Conservation (phyloP, 2,888 invertebrate genomes). For the Torymus aiolomorphi region DNA sequence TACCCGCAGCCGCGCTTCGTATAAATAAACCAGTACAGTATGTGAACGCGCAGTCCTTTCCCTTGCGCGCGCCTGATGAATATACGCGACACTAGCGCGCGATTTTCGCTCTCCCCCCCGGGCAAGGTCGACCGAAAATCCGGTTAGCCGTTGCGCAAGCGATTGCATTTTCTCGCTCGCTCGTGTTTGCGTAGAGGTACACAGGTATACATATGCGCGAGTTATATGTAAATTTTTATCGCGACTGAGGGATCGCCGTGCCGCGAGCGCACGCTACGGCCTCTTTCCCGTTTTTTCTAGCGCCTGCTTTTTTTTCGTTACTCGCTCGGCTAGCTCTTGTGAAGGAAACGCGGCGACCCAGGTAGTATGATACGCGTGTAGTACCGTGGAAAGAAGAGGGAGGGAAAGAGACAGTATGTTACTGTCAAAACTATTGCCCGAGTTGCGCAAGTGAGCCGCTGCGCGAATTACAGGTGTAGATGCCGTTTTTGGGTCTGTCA, state of each 20-base stretch:
- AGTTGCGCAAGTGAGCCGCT: not conserved
- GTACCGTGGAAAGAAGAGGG: too few relatives aligned
- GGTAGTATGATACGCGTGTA: too few relatives aligned
- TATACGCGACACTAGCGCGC: slow-evolving; percentile 22
- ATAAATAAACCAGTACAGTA: too few relatives aligned
- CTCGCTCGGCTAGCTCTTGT: slow-evolving; percentile 50
- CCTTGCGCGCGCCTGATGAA: slow-evolving; percentile 9
- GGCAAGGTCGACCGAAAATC: slow-evolving; percentile 72
- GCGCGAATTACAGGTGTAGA: slow-evolving; percentile 49
- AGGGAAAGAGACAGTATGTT: slow-evolving; percentile 35
- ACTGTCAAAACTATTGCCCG: slow-evolving; percentile 30
- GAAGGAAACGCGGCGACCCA: not conserved
- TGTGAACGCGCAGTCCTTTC: slow-evolving; percentile 3
- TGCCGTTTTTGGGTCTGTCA: slow-evolving; percentile 44
- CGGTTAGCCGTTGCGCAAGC: slow-evolving; percentile 65
- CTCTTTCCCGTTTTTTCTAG: slow-evolving; percentile 14
- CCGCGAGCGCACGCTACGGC: not conserved
- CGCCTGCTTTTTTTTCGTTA: not conserved
- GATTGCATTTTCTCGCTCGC: slow-evolving; percentile 23
- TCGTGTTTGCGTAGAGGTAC: not conserved
- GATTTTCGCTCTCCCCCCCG: slow-evolving; percentile 26
- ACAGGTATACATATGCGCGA: not conserved
- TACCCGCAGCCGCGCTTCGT: too few relatives aligned
- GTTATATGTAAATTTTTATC: slow-evolving; percentile 48
- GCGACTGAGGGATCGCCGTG: slow-evolving; percentile 22